Conservation (phyloP, 2,113 vertebrate species). For the Typhlomys cinereus region DNA sequence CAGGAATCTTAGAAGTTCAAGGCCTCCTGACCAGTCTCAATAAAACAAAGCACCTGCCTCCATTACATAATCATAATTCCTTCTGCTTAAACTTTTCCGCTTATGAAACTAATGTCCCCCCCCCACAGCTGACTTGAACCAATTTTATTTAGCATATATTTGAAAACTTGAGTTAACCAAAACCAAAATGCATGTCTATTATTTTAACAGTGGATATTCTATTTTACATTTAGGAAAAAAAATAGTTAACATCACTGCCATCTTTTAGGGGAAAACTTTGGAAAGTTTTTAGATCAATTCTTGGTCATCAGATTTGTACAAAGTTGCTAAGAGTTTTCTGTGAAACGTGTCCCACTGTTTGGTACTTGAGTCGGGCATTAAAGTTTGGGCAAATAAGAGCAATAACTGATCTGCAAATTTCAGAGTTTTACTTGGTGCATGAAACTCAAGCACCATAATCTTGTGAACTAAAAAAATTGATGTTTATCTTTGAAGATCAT, state of each 20-base stretch:
- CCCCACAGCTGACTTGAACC: no score
- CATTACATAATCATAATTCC: not conserved
- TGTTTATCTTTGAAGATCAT: slow-evolving; percentile 46
- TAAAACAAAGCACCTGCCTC: not conserved
- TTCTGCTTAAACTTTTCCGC: not conserved
- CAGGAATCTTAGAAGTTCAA: no score
- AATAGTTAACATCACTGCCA: slow-evolving; percentile 13
- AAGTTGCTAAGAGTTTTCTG: not conserved
- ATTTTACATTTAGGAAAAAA: slow-evolving; percentile 8
- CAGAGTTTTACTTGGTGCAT: not conserved
- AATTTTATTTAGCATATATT: slow-evolving; percentile 9
- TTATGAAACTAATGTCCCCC: slow-evolving; percentile 38
- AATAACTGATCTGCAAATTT: slow-evolving; percentile 17
- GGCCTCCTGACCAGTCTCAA: not conserved
- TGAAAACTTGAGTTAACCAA: slow-evolving; percentile 35
- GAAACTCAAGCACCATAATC: slow-evolving; percentile 15
- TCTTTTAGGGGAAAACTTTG: not conserved
- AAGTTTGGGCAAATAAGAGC: slow-evolving; percentile 12
- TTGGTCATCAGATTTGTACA: slow-evolving; percentile 15
- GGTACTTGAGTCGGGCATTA: not conserved
- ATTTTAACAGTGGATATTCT: not conserved
- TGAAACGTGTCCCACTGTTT: not conserved
- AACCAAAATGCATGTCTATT: not conserved
- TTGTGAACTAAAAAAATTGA: not conserved
- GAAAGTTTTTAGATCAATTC: slow-evolving; percentile 14